Evolutionary conservation across 2,888 invertebrate genomes (phyloP), one percentile per base, ranked within the genome.

Genomic region (Octonoba sinensis): DNA sequence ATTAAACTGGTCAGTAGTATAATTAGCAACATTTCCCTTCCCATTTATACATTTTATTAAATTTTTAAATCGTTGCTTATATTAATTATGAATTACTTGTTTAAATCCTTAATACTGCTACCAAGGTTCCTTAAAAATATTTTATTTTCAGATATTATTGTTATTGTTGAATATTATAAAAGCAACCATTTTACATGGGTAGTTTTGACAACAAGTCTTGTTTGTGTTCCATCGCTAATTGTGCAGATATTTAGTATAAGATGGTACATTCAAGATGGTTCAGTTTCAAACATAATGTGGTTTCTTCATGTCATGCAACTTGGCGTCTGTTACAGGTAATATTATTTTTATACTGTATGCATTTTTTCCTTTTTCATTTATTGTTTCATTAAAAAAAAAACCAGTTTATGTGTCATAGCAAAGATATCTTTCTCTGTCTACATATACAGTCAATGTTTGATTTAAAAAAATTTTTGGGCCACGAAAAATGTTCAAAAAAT

Each of bases 211-310:
- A 87, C 93, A 60, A 90, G 90, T 56, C 93, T 94, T 87, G 92
- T 94, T 84, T 89, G 93, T 66, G 88, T 93, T 86, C 94, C 94
- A 62, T 93, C 94, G 0, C 90, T 94, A 84, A 92, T 94, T 46
- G 94, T 93, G 87, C 93, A 93, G 16, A 91, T 92, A n/a, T 92
- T 94, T 70, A 94, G 93, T 67, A 90, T 92, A 85, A 89, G 92
- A 88, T 94, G 94, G 94, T 86, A 85, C 73, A 81, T 84, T n/a
- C 24, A 79, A 3, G 85, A 86, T 78, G 83, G 81, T 16, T 71
- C 20, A 22, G 65, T 47, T 4, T 59, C 70, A 11, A 76, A 62
- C 22, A 15, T 62, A n/a, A 18, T 72, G 51, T 81, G 75, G 56
- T 22, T 85, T 46, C 67, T 85, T 64, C 88, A 93, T 46, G 87